Percentiles rank a stretch among this genome's conserved stretches.
Evolutionary conservation across 2,113 vertebrate species (phyloP).

Genomic region (Bettongia penicillata): DNA sequence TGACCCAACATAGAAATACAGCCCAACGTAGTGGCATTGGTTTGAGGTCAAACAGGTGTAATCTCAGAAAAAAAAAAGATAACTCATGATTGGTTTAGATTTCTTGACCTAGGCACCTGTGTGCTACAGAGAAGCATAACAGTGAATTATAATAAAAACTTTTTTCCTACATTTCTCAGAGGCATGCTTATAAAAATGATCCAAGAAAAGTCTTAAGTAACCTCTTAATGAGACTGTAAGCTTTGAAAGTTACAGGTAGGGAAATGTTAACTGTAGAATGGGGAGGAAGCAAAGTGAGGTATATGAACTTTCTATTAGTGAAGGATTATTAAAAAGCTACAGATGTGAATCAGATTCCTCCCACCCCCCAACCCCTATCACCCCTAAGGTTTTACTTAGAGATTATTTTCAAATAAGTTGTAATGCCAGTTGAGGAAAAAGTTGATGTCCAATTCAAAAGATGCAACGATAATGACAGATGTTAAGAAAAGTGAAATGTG

Average conservation of each 20-base stretch:
- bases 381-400: neutral
- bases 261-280: neutral
- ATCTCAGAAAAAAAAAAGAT: neutral
- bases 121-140: rapidly evolving
- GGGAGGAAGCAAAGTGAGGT: neutral
- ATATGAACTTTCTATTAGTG: neutral
- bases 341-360: neutral
- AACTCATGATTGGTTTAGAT: neutral
- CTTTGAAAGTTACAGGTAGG: neutral
- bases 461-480: neutral
- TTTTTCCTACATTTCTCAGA: neutral
- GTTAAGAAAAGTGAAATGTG: neutral
- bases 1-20: neutral
- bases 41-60: neutral
- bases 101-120: neutral
- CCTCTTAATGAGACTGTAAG: neutral
- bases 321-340: neutral
- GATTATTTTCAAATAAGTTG: neutral
- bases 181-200: neutral
- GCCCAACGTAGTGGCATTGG: neutral
- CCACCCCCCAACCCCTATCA: no score
- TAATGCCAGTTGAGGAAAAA: neutral
- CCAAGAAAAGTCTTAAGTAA: neutral
- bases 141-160: neutral
- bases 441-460: neutral